Base-by-base conservation (phyloP, 2,888 invertebrate genomes). In the Amblyjoppa fuscipennis region DNA sequence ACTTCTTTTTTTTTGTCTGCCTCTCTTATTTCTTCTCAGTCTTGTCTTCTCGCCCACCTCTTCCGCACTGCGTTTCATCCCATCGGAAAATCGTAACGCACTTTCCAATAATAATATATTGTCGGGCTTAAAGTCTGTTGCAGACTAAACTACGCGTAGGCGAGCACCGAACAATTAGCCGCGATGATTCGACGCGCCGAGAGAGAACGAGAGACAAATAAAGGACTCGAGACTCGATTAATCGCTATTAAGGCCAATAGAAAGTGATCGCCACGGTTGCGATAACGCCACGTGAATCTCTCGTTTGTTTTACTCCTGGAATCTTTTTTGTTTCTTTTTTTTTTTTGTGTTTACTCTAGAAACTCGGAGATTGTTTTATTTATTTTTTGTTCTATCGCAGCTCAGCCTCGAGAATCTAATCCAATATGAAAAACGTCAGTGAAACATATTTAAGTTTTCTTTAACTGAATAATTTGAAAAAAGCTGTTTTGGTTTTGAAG, bases 201-300 rank as follows among this genome's bases (percentile, higher is more conserved):
- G 25, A 31, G 51, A 51, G 38, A 64, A 20, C 16, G n/a, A 16
- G 34, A 64, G 25, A 59, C 66, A 25, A 74, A 61, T 7, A 66
- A 41, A 45, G 49, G 53, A 70, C 11, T 5, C 28, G 49, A 80
- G 75, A 61, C 76, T 76, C 80, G 80, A 81, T 84, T 64, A 76
- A 75, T 41, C 49, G 51, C 49, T 64, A 84, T 84, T 84, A 84
- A 69, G 84, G 81, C 81, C 84, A 81, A 81, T 76, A 76, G 84
- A 84, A 84, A 84, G 84, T 81, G 81, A 84, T 77, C 51, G 56
- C 53, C 31, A n/a, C 25, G 56, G 28, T 41, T 41, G 61, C 38
- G 70, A 76, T 84, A 76, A 79, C 25, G 25, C n/a, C 59, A 56
- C 31, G 34, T 59, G 71, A 66, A 70, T 71, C 49, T 66, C 31